Percentiles rank a stretch among this genome's conserved stretches.
phyloP scores from a whole-genome alignment of 2,888 invertebrate genomes.

The Amiota minor region DNA sequence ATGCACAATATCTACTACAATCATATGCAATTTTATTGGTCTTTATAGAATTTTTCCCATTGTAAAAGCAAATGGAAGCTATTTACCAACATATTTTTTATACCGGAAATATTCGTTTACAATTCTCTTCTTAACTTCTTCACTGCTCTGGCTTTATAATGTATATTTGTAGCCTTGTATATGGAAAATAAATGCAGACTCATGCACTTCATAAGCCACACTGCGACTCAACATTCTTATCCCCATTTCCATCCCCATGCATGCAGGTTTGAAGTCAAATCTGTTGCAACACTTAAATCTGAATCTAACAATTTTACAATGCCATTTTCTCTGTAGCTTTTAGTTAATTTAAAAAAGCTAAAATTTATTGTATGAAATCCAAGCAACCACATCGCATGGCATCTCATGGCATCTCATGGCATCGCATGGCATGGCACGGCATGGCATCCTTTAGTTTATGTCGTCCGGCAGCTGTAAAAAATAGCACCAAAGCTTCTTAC shows the following conservation, averaged over 20 bases:
- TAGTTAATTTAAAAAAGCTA: constrained; percentile 66
- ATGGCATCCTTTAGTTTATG: too few species aligned
- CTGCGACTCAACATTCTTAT: neutral
- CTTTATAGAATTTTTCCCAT: constrained; percentile 61
- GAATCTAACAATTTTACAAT: constrained; percentile 38
- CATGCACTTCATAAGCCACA: neutral
- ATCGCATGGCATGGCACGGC: too few species aligned
- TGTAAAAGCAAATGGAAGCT: constrained; percentile 51
- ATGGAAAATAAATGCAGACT: neutral
- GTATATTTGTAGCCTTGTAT: neutral
- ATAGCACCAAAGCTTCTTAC: constrained; percentile 7
- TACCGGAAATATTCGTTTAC: constrained; percentile 54
- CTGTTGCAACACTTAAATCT: constrained; percentile 12
- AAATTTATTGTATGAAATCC: constrained; percentile 58
- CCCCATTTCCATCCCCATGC: constrained; percentile 18
- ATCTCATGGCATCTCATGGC: too few species aligned
- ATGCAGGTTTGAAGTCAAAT: neutral
- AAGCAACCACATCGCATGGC: neutral
- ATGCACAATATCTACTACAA: constrained; percentile 33
- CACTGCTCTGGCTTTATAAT: neutral
- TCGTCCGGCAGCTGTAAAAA: neutral
- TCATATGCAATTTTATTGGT: constrained; percentile 68
- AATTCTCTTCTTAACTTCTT: neutral
- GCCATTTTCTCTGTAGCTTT: constrained; percentile 56
- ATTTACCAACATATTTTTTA: constrained; percentile 64